Evolutionary conservation across 2,888 invertebrate genomes (phyloP).

Genomic region (Operophtera brumata): DNA sequence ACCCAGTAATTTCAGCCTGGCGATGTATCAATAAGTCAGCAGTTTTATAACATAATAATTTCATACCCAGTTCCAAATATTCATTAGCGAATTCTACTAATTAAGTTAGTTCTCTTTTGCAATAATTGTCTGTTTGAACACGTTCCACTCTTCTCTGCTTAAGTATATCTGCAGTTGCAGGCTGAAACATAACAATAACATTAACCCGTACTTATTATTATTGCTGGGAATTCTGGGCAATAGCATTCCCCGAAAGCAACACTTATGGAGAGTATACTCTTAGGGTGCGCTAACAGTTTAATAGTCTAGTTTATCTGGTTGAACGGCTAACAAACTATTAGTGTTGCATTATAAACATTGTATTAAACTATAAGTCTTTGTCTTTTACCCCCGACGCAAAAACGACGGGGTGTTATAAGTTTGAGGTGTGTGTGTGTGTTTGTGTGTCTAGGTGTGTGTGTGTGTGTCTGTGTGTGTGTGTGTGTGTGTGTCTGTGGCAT

Average conservation of each 20-base stretch:
- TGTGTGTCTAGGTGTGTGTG: no score
- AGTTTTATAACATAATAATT: no score
- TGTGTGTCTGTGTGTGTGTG: no score
- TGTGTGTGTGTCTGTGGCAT: no score
- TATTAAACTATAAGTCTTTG: no score
- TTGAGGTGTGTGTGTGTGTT: no score
- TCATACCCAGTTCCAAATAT: no score
- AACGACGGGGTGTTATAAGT: no score
- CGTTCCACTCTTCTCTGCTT: neutral
- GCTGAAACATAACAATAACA: constrained; percentile 10
- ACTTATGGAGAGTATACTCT: neutral
- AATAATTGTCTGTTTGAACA: neutral
- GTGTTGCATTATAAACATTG: neutral
- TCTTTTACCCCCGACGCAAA: no score
- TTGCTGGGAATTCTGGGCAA: neutral
- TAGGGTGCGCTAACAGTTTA: neutral
- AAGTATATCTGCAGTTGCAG: constrained; percentile 9
- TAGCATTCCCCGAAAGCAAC: neutral
- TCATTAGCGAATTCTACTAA: no score
- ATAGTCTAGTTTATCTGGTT: neutral
- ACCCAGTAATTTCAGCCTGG: no score
- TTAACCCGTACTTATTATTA: constrained; percentile 10
- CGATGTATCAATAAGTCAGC: no score
- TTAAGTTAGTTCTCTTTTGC: neutral
- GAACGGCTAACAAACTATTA: neutral